Conservation (phyloP, 1,140 invertebrate genomes). For the Octopus sinensis region DNA sequence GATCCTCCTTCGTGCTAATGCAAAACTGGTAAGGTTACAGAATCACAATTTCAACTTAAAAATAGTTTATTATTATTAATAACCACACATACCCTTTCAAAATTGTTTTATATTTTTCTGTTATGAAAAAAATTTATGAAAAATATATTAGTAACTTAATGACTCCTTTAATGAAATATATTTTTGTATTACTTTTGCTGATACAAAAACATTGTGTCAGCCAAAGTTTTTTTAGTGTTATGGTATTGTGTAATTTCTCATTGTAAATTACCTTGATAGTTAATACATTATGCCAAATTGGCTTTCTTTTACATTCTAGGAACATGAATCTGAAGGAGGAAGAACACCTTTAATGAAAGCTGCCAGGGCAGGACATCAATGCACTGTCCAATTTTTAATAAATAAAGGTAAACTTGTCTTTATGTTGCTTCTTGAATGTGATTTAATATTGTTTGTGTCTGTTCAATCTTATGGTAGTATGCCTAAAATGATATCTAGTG, state of each 20-base stretch:
- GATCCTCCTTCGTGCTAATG: conserved; percentile 54
- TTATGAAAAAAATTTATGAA: no score
- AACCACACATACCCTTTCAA: no score
- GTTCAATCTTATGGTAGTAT: no score
- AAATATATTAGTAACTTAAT: no score
- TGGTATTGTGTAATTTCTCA: not conserved
- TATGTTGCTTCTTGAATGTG: not conserved
- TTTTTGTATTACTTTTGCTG: no score
- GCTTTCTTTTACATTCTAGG: conserved; percentile 35
- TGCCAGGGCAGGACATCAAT: conserved; percentile 57
- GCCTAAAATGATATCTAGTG: no score
- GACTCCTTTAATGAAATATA: no score
- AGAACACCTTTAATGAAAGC: conserved; percentile 62
- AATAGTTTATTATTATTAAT: no score
- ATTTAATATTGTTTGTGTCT: no score
- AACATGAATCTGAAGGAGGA: conserved; percentile 59
- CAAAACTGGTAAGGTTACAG: conserved; percentile 49
- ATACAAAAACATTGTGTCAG: no score
- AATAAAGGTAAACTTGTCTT: conserved; percentile 46
- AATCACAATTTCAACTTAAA: no score
- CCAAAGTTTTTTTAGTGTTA: not conserved
- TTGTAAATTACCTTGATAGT: not conserved
- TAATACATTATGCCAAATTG: not conserved
- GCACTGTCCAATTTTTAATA: conserved; percentile 59
- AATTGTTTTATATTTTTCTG: no score